Evolutionary conservation across 1,140 invertebrate genomes (phyloP).

Genomic region (Ceratina australensis): DNA sequence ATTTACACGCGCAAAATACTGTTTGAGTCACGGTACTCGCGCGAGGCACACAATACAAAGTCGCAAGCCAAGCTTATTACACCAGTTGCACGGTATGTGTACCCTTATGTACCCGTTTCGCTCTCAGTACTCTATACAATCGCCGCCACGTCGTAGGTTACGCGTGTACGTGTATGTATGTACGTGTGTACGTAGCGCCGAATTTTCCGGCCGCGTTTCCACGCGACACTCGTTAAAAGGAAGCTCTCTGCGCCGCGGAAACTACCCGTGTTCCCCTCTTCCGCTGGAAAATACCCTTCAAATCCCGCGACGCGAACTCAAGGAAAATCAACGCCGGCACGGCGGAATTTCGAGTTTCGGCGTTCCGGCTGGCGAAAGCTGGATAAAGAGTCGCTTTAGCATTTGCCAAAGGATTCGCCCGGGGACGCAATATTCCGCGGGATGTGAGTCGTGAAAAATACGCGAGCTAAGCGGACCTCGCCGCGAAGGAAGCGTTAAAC

Average conservation of each 20-base stretch:
- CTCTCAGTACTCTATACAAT: neutral
- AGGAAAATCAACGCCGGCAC: constrained; percentile 36
- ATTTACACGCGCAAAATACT: neutral
- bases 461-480: constrained; percentile 36
- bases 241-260: neutral
- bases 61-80: neutral
- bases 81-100: neutral
- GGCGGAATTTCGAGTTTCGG: constrained; percentile 21
- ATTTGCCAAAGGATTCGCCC: constrained; percentile 59
- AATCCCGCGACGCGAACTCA: neutral
- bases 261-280: neutral
- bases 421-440: constrained; percentile 24
- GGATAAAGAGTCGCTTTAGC: constrained; percentile 53
- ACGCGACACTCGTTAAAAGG: neutral
- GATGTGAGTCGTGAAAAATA: constrained; percentile 56
- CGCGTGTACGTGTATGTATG: too few species aligned
- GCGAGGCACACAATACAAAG: neutral
- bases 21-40: neutral
- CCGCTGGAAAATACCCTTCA: neutral
- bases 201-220: neutral
- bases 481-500: neutral
- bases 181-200: neutral
- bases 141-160: too few species aligned
- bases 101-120: neutral
- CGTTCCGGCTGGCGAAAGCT: constrained; percentile 33